Percentiles rank a stretch among this genome's conserved stretches.
Conservation (phyloP, 2,888 invertebrate species). For the Schizotus pectinicornis region DNA sequence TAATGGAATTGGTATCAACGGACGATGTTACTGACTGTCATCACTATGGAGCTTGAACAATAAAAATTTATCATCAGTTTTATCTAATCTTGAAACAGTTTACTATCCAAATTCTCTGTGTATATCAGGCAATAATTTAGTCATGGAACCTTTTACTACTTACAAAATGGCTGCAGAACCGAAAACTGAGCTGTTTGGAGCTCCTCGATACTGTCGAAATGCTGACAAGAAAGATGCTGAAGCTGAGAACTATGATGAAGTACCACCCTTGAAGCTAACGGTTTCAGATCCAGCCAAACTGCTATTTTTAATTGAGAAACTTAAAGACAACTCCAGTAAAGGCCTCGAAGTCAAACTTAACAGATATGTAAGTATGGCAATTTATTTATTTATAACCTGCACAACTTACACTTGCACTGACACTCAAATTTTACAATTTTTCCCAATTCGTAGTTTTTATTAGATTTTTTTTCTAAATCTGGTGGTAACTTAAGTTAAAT, state of each 20-base stretch:
- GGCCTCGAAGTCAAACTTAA: constrained; percentile 67
- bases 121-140: constrained; percentile 10
- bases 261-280: constrained; percentile 53
- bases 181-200: constrained; percentile 42
- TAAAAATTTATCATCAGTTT: neutral
- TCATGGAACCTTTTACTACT: constrained; percentile 15
- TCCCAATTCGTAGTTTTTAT: too few relatives aligned
- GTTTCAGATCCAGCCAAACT: constrained; percentile 65
- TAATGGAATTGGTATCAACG: too few relatives aligned
- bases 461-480: too few relatives aligned
- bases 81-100: too few relatives aligned
- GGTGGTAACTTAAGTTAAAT: too few relatives aligned
- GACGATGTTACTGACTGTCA: too few relatives aligned
- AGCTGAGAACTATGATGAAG: constrained; percentile 26
- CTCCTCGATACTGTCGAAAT: constrained; percentile 43
- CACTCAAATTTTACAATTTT: neutral
- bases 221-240: constrained; percentile 25
- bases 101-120: constrained; percentile 40
- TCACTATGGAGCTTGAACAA: too few relatives aligned
- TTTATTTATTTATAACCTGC: constrained; percentile 4
- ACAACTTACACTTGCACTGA: neutral
- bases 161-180: constrained; percentile 38
- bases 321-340: constrained; percentile 60
- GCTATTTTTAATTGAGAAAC: constrained; percentile 62
- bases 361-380: constrained; percentile 61